A percentile compares a stretch with the other conserved stretches of the same genome.
phyloP scores from a whole-genome alignment of 2,113 vertebrate genomes.

The Manacus vitellinus region DNA sequence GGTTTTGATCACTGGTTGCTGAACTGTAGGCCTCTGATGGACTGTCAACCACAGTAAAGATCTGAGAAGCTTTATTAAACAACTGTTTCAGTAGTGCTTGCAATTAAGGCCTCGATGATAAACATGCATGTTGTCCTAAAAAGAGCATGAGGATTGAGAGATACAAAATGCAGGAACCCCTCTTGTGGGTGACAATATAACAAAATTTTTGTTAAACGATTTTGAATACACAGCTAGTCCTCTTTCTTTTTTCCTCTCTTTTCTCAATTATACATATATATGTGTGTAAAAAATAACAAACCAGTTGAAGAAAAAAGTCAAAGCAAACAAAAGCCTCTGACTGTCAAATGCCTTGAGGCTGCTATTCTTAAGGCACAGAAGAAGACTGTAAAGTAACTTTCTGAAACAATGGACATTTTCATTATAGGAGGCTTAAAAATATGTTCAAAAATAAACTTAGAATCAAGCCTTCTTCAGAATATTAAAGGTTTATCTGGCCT shows the following conservation, averaged over 20 bases:
- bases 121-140: background rate
- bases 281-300: background rate
- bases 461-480: background rate
- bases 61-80: background rate
- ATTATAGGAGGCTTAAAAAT: background rate
- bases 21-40: background rate
- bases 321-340: background rate
- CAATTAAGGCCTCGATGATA: background rate
- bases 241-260: no score
- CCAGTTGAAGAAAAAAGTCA: background rate
- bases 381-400: background rate
- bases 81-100: background rate
- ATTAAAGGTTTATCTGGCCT: background rate
- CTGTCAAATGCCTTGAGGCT: background rate
- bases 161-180: background rate
- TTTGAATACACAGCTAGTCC: background rate
- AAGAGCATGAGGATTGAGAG: background rate
- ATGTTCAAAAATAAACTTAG: background rate
- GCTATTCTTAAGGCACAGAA: background rate
- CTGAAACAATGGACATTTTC: background rate
- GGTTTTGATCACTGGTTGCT: background rate
- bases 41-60: background rate
- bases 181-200: background rate
- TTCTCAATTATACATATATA: rapidly evolving
- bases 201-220: background rate